phyloP scores from a whole-genome alignment of 2,888 invertebrate genomes.

The Nomada ruficornis region DNA sequence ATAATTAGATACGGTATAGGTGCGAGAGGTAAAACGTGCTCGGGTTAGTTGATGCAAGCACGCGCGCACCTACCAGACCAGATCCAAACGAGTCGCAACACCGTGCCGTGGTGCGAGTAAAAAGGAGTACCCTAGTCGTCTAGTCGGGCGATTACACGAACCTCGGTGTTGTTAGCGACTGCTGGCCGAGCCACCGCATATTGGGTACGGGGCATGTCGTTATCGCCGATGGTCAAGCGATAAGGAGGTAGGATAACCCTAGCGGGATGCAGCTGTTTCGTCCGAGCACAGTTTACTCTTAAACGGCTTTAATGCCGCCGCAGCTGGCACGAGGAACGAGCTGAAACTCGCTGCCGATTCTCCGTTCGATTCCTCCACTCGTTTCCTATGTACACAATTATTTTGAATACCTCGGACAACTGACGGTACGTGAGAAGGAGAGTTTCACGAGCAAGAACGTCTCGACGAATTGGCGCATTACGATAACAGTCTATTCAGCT shows the following conservation, averaged over 20 bases:
- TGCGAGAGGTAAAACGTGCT: constrained; percentile 63
- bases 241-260: constrained; percentile 61
- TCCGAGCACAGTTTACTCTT: constrained; percentile 61
- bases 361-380: not conserved
- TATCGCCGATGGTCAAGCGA: constrained; percentile 68
- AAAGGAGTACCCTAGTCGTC: constrained; percentile 13
- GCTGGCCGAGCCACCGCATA: constrained; percentile 8
- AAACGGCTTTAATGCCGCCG: constrained; percentile 63
- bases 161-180: constrained; percentile 27
- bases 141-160: constrained; percentile 41
- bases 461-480: constrained; percentile 39
- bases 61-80: constrained; percentile 26
- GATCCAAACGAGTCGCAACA: constrained; percentile 32
- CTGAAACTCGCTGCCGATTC: constrained; percentile 1
- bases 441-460: constrained; percentile 4
- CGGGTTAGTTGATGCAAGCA: constrained; percentile 56
- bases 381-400: too few relatives aligned
- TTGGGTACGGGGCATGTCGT: constrained; percentile 29
- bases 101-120: constrained; percentile 12
- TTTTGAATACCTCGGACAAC: not conserved
- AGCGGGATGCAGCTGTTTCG: constrained; percentile 79
- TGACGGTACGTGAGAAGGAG: not conserved
- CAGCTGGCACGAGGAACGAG: constrained; percentile 67
- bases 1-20: constrained; percentile 73
- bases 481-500: constrained; percentile 50